Percentiles rank a stretch among this genome's conserved stretches.
Conservation (phyloP, 2,888 invertebrate genomes). For the Pachymerium ferrugineum region DNA sequence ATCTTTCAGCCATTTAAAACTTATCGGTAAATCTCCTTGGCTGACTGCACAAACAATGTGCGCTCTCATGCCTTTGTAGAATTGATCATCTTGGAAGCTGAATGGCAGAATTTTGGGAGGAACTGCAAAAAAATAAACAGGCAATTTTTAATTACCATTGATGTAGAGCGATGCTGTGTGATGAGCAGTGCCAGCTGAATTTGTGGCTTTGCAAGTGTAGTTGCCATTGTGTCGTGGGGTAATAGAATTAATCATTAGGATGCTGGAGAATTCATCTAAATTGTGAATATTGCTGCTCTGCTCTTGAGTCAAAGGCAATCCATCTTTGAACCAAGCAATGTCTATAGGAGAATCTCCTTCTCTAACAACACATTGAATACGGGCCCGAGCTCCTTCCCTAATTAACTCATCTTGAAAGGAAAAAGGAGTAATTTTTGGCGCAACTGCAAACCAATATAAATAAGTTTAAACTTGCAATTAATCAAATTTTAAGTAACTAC, state of each 20-base stretch:
- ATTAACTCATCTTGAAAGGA: background rate
- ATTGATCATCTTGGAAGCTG: background rate
- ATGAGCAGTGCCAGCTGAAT: background rate
- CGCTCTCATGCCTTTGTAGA: slow-evolving; percentile 45
- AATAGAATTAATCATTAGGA: slow-evolving; percentile 39
- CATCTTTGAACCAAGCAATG: slow-evolving; percentile 46
- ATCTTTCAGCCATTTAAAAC: slow-evolving; percentile 60
- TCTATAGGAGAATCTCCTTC: slow-evolving; percentile 44
- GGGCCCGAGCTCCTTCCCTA: background rate
- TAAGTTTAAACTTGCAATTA: background rate
- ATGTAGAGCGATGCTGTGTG: background rate
- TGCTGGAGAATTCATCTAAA: slow-evolving; percentile 43
- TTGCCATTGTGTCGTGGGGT: background rate
- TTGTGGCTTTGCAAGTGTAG: background rate
- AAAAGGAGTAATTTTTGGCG: slow-evolving; percentile 17
- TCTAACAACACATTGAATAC: slow-evolving; percentile 25
- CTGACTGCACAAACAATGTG: slow-evolving; percentile 64
- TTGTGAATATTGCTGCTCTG: slow-evolving; percentile 34
- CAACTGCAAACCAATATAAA: background rate
- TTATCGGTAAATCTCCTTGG: slow-evolving; percentile 72
- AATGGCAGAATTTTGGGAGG: background rate
- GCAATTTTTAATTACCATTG: background rate
- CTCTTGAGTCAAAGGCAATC: slow-evolving; percentile 33
- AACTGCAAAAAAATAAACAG: background rate
- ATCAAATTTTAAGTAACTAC: background rate